Conservation (phyloP, 2,797 vertebrate species). For the Ctenopoma kingsleyae region DNA sequence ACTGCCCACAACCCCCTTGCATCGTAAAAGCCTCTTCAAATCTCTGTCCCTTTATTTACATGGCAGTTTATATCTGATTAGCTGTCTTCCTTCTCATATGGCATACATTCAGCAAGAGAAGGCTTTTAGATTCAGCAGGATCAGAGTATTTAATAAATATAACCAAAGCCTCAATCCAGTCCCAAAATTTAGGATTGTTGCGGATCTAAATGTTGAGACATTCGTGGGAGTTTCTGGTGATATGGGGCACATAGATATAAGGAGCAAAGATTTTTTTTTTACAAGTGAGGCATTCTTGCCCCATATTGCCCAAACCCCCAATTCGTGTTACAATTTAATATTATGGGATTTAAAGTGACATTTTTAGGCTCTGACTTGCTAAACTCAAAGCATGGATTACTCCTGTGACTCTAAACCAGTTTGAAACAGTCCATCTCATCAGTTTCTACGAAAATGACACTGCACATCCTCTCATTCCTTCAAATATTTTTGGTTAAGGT, state of each 20-base stretch:
- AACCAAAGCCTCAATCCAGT: slow-evolving; percentile 53
- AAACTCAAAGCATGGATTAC: slow-evolving; percentile 52
- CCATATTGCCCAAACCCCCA: slow-evolving; percentile 26
- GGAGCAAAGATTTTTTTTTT: slow-evolving; percentile 30
- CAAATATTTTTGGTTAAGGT: slow-evolving; percentile 84
- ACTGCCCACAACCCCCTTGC: slow-evolving; percentile 64
- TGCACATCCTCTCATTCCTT: slow-evolving; percentile 65
- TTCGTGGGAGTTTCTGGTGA: slow-evolving; percentile 57
- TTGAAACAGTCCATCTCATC: slow-evolving; percentile 42
- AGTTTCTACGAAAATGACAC: slow-evolving; percentile 61
- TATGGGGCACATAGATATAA: slow-evolving; percentile 30
- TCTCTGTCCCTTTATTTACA: slow-evolving; percentile 83
- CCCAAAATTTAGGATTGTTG: slow-evolving; percentile 32
- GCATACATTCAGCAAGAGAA: slow-evolving; percentile 88
- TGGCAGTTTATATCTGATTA: slow-evolving; percentile 87
- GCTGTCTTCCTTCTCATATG: slow-evolving; percentile 80
- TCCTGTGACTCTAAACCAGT: slow-evolving; percentile 50
- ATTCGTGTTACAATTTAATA: slow-evolving; percentile 42
- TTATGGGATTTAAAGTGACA: slow-evolving; percentile 61
- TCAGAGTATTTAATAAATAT: slow-evolving; percentile 53
- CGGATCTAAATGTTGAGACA: slow-evolving; percentile 65
- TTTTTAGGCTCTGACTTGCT: slow-evolving; percentile 55
- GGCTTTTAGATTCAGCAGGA: slow-evolving; percentile 69
- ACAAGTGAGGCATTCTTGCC: slow-evolving; percentile 48
- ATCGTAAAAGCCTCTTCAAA: slow-evolving; percentile 72